Evolutionary conservation across 2,888 invertebrate species (phyloP), one percentile per base, ranked within the genome.

Genomic region (Clunio marinus): DNA sequence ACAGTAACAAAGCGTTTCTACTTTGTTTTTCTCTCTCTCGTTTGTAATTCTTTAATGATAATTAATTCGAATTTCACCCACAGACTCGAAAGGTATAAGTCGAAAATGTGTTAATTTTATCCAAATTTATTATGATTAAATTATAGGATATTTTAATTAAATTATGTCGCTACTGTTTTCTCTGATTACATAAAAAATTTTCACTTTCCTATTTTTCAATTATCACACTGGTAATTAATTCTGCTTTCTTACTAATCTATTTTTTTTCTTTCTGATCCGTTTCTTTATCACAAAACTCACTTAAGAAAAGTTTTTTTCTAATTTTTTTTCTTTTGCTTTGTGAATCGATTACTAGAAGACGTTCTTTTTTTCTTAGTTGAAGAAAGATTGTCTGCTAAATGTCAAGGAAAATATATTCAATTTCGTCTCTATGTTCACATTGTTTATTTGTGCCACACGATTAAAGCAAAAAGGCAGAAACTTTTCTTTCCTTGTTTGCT

Each of bases 71-170:
- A 63, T 46, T 60, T 63, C 25, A 63, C 63, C 46, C 46, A 17
- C 13, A n/a, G 57, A 22, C 51, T 51, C 51, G 17, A 10, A 51
- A 63, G 45, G 63, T 63, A 63, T 63, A 45, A 63, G 22, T 46
- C 41, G 41, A 62, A 63, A 63, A 63, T 63, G 63, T 63, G 63
- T 63, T 63, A 63, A 63, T 63, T 63, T 63, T 63, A 63, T 63
- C 63, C 63, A 63, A 63, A 63, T 63, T 63, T 63, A 63, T 63
- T 37, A 63, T 63, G 63, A 63, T 63, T 63, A 63, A 63, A 63
- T 63, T 63, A 63, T 45, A 46, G 45, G 27, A 46, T 63, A 63
- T 63, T 63, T 41, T 63, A 63, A 63, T 63, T 63, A 63, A 63
- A 63, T 63, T 63, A 27, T 35, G 27, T 59, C 15, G 1, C 20